A percentile compares a stretch with the other conserved stretches of the same genome.
Evolutionary conservation across 2,888 invertebrate species (phyloP).

Genomic region (Bombylius discolor): DNA sequence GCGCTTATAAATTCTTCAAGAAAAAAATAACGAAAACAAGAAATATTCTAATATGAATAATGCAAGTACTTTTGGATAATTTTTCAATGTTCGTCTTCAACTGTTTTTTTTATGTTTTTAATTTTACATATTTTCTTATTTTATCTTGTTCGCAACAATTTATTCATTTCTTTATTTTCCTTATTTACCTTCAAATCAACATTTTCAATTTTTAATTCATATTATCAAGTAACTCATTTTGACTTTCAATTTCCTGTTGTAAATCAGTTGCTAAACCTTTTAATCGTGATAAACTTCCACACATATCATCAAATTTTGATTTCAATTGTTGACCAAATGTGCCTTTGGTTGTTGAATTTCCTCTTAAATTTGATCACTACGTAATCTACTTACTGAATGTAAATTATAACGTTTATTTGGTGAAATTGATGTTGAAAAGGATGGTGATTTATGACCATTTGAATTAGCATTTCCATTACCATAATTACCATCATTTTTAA

Average conservation of each 20-base stretch:
- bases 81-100: no score
- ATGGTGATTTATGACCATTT: constrained; percentile 3
- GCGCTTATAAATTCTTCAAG: no score
- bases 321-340: constrained; percentile 58
- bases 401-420: constrained; percentile 41
- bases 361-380: constrained; percentile 36
- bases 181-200: constrained; percentile 68
- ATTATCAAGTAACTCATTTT: constrained; percentile 75
- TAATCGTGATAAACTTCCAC: constrained; percentile 65
- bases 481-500: constrained; percentile 4
- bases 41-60: no score
- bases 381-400: constrained; percentile 52
- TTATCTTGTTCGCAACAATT: constrained; percentile 58
- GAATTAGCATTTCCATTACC: constrained; percentile 13
- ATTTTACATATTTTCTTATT: no score
- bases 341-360: constrained; percentile 32
- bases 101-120: no score
- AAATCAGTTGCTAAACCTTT: constrained; percentile 76
- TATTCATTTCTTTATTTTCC: constrained; percentile 83
- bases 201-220: constrained; percentile 74
- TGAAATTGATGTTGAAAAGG: constrained; percentile 25
- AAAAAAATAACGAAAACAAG: no score
- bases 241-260: constrained; percentile 76
- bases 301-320: constrained; percentile 76
- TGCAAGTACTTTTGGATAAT: no score